These are phyloP conservation scores for Threskiornis aethiopicus DNA, from an alignment of 2,797 vertebrate genomes.

Conservation along the genomic window DNA sequence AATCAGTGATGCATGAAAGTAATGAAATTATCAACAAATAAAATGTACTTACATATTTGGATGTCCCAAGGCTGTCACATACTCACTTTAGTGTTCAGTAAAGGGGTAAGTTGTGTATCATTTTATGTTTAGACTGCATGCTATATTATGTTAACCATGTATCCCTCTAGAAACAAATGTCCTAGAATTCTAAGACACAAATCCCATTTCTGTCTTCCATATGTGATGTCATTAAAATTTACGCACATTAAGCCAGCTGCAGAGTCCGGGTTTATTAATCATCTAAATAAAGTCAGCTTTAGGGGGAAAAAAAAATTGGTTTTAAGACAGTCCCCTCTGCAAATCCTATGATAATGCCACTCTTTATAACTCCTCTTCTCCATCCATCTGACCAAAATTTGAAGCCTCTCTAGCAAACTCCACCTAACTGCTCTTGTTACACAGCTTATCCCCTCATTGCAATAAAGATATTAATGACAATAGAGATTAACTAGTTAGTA, in stretches of 20 bases:
- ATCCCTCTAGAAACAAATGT: background rate
- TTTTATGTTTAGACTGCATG: background rate
- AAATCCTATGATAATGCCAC: background rate
- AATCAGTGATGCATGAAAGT: background rate
- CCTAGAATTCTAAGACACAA: background rate
- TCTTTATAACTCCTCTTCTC: background rate
- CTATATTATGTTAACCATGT: background rate
- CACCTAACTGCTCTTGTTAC: background rate
- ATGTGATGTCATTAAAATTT: background rate
- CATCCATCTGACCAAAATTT: background rate
- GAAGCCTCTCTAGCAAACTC: background rate
- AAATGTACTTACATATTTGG: background rate
- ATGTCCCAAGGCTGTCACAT: background rate
- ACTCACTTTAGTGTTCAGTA: background rate
- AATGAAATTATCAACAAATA: background rate
- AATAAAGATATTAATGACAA: background rate
- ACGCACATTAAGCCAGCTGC: background rate
- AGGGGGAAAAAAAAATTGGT: no score
- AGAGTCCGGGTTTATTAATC: background rate
- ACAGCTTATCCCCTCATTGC: background rate
- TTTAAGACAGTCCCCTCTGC: background rate
- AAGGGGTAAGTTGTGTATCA: background rate
- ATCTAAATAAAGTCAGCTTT: background rate
- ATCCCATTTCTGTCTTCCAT: background rate
- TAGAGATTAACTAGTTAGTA: background rate